Evolutionary conservation across 1,140 invertebrate species (phyloP), one percentile per base, ranked within the genome.

Genomic region (Ceratina calcarata): DNA sequence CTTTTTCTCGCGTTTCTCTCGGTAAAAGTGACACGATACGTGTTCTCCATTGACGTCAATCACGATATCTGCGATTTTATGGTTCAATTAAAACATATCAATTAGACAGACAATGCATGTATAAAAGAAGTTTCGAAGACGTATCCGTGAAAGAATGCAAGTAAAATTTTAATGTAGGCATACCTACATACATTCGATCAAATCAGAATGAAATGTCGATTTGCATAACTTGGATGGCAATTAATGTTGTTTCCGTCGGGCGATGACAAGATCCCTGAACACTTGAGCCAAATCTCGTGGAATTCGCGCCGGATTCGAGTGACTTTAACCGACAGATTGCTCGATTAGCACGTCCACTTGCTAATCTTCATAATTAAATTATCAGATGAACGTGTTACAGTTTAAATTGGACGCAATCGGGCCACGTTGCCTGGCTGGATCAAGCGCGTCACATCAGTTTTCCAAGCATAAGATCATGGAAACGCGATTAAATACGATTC

Each of bases 281-380:
- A 16, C 51, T 15, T 3, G 4, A 13, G 4, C 32, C 13, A n/a
- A 10, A 57, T 27, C 65, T 22, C 27, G 15, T 60, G 20, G 37
- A 64, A 64, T 45, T n/a, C 60, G 74, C 65, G 53, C 22, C 32
- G 32, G 32, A 24, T 49, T 68, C 74, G 32, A 58, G 18, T 76
- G 74, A 76, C 74, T 65, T 76, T 68, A 68, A 76, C 74, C 65
- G 65, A 60, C 65, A 77, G 74, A 77, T 77, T 60, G 65, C 74
- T 60, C 74, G 58, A 69, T 77, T 69, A 77, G 22, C 22, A 57
- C 65, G 57, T 69, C 37, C 65, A 51, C 55, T 77, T 77, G 55
- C 65, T 69, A 60, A 69, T 77, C 74, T 77, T 77, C 37, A 77
- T 77, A 77, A 77, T 69, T 62, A 69, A 53, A 69, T 77, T 77